Evolutionary conservation across 2,797 vertebrate species (phyloP).

Genomic region (Lophotriccus pileatus): DNA sequence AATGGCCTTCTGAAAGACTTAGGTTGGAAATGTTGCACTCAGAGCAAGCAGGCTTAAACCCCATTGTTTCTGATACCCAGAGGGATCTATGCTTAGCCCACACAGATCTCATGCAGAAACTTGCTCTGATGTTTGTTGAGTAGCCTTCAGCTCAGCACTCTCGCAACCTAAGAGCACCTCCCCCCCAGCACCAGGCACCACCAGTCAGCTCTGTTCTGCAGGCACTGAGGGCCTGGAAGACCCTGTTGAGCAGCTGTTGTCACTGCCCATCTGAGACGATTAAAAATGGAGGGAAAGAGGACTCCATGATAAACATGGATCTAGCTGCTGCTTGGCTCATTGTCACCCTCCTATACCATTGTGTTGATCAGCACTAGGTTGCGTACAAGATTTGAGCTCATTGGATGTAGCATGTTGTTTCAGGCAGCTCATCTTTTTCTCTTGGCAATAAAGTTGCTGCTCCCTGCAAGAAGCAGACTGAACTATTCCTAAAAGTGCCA

Average conservation of each 20-base stretch:
- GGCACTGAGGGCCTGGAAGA: not conserved
- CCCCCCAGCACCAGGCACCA: accelerated
- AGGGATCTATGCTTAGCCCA: not conserved
- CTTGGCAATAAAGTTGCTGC: not conserved
- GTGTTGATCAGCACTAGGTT: accelerated
- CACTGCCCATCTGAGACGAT: accelerated
- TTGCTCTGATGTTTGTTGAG: not conserved
- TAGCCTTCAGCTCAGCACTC: not conserved
- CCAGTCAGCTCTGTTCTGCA: not conserved
- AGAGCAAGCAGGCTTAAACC: not conserved
- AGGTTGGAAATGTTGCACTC: not conserved
- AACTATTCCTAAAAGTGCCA: not conserved
- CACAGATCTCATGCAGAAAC: not conserved
- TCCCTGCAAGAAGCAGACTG: not conserved
- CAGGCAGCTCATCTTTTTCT: not conserved
- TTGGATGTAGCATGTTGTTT: not conserved
- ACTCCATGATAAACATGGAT: not conserved
- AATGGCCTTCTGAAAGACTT: not conserved
- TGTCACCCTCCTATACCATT: not conserved
- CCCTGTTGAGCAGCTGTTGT: accelerated
- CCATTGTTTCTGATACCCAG: not conserved
- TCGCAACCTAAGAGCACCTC: not conserved
- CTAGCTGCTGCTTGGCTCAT: not conserved
- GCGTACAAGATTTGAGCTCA: not conserved
- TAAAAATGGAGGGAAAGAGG: not conserved